Conservation (phyloP, 2,113 vertebrate genomes). For the Lagopus leucura region DNA sequence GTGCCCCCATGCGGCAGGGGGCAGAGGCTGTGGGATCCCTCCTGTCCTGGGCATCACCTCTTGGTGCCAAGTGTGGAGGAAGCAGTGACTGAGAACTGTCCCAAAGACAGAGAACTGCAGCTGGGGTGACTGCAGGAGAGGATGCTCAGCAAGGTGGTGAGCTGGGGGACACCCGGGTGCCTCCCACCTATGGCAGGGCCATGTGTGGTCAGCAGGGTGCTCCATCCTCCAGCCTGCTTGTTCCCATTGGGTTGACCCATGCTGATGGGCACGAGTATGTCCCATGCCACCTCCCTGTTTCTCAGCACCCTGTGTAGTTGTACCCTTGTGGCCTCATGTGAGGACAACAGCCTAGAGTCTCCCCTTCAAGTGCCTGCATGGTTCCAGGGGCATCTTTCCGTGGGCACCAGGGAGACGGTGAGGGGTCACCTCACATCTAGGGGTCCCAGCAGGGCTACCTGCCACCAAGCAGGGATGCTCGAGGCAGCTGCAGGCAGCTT, state of each 20-base stretch:
- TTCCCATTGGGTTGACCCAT: background rate
- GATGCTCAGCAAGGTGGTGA: background rate
- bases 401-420: background rate
- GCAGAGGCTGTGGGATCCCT: background rate
- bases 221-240: background rate
- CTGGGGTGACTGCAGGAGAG: background rate
- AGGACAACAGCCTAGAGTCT: background rate
- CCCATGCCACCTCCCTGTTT: background rate
- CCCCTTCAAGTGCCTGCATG: background rate
- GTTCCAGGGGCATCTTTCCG: constrained; percentile 13
- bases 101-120: background rate
- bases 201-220: background rate
- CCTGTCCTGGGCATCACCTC: background rate
- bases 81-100: background rate
- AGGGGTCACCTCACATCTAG: background rate
- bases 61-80: background rate
- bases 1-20: background rate
- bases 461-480: background rate
- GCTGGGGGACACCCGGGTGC: background rate
- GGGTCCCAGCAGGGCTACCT: background rate
- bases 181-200: background rate
- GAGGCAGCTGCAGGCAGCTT: constrained; percentile 26
- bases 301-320: background rate
- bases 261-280: background rate
- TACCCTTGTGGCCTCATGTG: background rate